A percentile compares a stretch with the other conserved stretches of the same genome.
phyloP scores from a whole-genome alignment of 92 coral and sea anemone genomes.

The Epizoanthus scotinus region DNA sequence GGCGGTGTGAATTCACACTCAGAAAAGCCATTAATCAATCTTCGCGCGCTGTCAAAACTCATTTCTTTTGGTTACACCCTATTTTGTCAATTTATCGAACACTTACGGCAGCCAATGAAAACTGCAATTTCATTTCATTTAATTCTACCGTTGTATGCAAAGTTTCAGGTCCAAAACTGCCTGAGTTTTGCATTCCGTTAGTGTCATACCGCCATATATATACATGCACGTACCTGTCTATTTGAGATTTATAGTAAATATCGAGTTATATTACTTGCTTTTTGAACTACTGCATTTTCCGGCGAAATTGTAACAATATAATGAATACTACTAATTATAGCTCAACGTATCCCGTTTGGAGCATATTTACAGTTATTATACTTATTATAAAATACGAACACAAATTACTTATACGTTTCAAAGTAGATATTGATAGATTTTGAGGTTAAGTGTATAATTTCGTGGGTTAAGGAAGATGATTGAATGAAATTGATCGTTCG shows the following conservation, averaged over 20 bases:
- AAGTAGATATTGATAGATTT: neutral
- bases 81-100: neutral
- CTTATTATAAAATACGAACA: neutral
- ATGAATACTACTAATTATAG: too few species aligned
- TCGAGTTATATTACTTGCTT: neutral
- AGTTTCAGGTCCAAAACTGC: neutral
- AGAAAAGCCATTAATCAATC: neutral
- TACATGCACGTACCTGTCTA: conserved; percentile 3
- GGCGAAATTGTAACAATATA: neutral
- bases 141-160: neutral
- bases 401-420: neutral
- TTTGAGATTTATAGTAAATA: conserved; percentile 5
- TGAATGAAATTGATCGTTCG: too few species aligned
- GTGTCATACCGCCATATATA: too few species aligned
- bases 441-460: neutral
- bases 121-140: neutral
- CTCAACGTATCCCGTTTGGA: neutral
- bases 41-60: neutral
- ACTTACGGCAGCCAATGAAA: neutral
- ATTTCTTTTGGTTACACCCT: neutral
- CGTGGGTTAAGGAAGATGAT: too few species aligned
- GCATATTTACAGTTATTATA: neutral
- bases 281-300: too few species aligned
- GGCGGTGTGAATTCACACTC: neutral
- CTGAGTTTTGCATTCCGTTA: too few species aligned